A percentile compares a stretch with the other conserved stretches of the same genome.
phyloP scores from a whole-genome alignment of 2,113 vertebrate species.

The Chiloscyllium plagiosum region DNA sequence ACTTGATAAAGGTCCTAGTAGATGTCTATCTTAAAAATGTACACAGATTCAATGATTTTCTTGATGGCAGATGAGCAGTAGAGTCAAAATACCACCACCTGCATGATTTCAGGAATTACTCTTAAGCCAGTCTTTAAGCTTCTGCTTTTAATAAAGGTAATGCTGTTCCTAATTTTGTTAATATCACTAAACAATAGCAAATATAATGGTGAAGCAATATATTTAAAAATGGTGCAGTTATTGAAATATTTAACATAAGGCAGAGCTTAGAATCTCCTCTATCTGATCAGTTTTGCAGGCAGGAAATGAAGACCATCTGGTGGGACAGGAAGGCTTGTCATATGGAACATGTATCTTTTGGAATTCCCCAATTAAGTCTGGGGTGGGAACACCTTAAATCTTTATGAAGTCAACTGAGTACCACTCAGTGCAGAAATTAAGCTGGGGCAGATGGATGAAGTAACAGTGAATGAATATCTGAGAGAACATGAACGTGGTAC shows the following conservation, averaged over 20 bases:
- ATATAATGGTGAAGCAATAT: background rate
- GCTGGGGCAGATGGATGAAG: too few relatives aligned
- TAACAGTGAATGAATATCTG: too few relatives aligned
- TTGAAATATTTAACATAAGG: background rate
- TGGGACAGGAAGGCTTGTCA: too few relatives aligned
- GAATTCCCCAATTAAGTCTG: too few relatives aligned
- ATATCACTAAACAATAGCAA: background rate
- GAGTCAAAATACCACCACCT: background rate
- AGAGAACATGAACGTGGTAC: too few relatives aligned
- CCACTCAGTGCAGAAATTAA: too few relatives aligned
- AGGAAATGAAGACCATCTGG: too few relatives aligned
- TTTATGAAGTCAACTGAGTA: too few relatives aligned
- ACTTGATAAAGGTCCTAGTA: background rate
- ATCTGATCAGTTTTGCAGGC: too few relatives aligned
- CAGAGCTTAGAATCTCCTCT: too few relatives aligned
- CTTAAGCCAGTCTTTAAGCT: background rate
- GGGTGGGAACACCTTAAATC: too few relatives aligned
- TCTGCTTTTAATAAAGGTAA: background rate
- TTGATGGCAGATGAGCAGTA: background rate
- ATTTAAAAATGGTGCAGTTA: background rate
- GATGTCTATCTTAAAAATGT: background rate
- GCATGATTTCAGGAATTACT: background rate
- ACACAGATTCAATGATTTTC: background rate
- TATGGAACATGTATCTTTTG: too few relatives aligned
- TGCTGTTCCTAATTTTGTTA: background rate